A percentile compares a stretch with the other conserved stretches of the same genome.
Conservation (phyloP, 2,888 invertebrate species). For the Latheticus oryzae region DNA sequence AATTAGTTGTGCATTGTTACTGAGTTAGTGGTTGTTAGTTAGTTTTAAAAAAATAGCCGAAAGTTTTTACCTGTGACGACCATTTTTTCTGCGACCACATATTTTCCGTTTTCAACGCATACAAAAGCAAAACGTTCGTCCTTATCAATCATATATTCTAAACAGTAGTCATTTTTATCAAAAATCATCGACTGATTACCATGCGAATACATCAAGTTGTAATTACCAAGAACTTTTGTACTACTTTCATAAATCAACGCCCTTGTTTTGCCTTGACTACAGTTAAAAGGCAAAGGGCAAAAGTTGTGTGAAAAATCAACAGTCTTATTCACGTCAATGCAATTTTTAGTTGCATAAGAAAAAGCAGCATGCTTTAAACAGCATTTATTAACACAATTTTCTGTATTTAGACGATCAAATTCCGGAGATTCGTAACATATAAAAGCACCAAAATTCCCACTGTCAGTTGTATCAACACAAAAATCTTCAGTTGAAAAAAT, state of each 20-base stretch:
- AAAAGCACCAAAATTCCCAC: too few species aligned
- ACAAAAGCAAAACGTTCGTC: constrained; percentile 6
- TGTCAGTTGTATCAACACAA: too few species aligned
- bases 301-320: constrained; percentile 8
- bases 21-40: constrained; percentile 9
- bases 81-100: background rate
- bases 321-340: constrained; percentile 2
- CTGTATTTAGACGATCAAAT: too few species aligned
- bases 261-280: too few species aligned
- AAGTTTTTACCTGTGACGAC: constrained; percentile 13
- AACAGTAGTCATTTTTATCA: constrained; percentile 22
- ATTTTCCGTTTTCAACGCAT: constrained; percentile 1
- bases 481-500: constrained; percentile 9
- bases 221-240: constrained; percentile 7
- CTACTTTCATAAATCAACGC: background rate
- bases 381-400: constrained; percentile 18
- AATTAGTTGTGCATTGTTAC: background rate
- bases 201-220: constrained; percentile 3
- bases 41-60: constrained; percentile 2
- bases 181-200: constrained; percentile 2
- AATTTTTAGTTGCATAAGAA: constrained; percentile 1
- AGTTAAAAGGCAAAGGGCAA: background rate
- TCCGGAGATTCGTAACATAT: too few species aligned
- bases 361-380: constrained; percentile 8
- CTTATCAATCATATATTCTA: constrained; percentile 10